Evolutionary conservation across 1,140 invertebrate genomes (phyloP), one percentile per base, ranked within the genome.

Genomic region (Bombus sylvicola): DNA sequence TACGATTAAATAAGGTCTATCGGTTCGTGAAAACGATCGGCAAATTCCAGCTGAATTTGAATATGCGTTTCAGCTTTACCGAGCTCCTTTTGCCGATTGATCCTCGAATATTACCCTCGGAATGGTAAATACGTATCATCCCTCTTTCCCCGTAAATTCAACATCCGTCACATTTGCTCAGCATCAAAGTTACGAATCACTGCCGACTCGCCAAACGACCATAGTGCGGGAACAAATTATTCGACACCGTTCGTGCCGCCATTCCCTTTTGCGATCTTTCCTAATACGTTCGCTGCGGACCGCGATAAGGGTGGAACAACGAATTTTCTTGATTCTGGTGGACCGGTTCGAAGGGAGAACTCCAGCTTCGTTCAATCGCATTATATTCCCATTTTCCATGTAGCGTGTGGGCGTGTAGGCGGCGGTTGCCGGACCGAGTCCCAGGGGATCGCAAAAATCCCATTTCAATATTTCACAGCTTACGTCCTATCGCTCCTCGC

Each of bases 381-480:
- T 90, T 89, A 87, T 80, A 90, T 85, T 87, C 85, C 88, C 88
- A 84, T 90, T 89, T 89, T 73, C 85, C 77, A 41, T 53, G 66
- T 78, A 76, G 64, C 68, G n/a, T 18, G 47, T 53, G 47, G 6
- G 47, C 18, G n/a, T 28, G 57, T 25, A 43, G 43, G 43, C 34
- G 41, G 53, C 34, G 57, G 57, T 53, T 53, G n/a, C 28, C 31
- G 47, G 25, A n/a, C 69, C 28, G 10, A 6, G 43, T n/a, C 37
- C 75, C 75, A 8, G 47, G 12, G 15, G 57, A 39, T 82, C 31
- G 64, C 76, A 91, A 90, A 92, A 91, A 90, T 91, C 83, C 87
- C 81, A 91, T 91, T 90, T 92, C 90, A 92, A 92, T 92, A 92
- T 91, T 92, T 92, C 83, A 92, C 88, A 81, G 80, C 91, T 92